These are phyloP conservation scores for Lucinisca nassula DNA, from an alignment of 2,888 invertebrate species.

Conservation along the genomic window DNA sequence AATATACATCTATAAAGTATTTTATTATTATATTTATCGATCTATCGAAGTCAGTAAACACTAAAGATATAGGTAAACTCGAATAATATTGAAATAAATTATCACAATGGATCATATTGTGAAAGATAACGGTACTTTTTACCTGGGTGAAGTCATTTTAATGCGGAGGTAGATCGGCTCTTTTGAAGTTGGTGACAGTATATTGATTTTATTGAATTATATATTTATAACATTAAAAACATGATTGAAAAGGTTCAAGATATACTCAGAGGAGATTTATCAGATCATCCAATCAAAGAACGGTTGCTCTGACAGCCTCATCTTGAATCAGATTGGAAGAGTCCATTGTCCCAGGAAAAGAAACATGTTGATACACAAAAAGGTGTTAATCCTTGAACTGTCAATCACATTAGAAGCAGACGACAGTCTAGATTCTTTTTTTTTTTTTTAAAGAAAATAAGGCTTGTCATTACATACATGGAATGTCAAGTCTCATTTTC, in stretches of 20 bases:
- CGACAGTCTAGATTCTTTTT: too few relatives aligned
- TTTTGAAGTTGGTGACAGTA: not conserved
- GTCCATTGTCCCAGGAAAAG: constrained; percentile 13
- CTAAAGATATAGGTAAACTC: constrained; percentile 1
- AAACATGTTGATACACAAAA: constrained; percentile 1
- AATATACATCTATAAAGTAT: not conserved
- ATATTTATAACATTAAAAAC: not conserved
- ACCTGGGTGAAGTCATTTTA: not conserved
- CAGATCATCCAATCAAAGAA: too few relatives aligned
- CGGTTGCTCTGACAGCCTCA: too few relatives aligned
- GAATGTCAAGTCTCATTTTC: too few relatives aligned
- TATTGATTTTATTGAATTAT: not conserved
- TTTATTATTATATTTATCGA: constrained; percentile 5
- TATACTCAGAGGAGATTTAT: too few relatives aligned
- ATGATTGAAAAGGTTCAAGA: not conserved
- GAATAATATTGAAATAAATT: constrained; percentile 7
- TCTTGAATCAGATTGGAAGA: not conserved
- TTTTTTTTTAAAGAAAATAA: too few relatives aligned
- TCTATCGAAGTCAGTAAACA: not conserved
- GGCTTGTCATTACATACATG: too few relatives aligned
- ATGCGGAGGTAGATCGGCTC: not conserved
- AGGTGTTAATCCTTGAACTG: too few relatives aligned
- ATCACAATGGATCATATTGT: not conserved
- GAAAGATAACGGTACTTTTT: not conserved
- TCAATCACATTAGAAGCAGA: too few relatives aligned